Evolutionary conservation across 92 coral and sea anemone genomes (phyloP), one percentile per base, ranked within the genome.

Genomic region (Porites lobata): DNA sequence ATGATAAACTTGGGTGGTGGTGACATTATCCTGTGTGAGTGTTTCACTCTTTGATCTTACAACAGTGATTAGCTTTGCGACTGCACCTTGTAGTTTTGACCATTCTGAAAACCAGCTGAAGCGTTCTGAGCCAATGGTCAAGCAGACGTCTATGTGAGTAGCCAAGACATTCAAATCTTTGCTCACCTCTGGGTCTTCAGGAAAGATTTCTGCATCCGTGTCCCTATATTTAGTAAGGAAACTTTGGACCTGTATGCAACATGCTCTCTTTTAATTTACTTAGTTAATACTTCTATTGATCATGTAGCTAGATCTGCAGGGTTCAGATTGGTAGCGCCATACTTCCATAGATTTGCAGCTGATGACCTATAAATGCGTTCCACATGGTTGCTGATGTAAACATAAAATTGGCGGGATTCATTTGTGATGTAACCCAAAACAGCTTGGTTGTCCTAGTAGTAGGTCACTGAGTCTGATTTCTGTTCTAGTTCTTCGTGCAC

Each of bases 291-390:
- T n/a, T 70, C 84, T 7, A 90, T 70, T 6, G 93, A 90, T 62
- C 93, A 53, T 1, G 93, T 90, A 1, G 93, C 93, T 19, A 90
- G 58, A 67, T 85, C 93, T 5, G 93, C 93, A 14, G 93, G 93
- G 43, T 90, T 90, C 6, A 56, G 1, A 26, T 26, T 26, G 29
- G 29, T 26, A 26, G 29, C 29, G 2, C 29, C 2, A 1, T 26
- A 1, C 75, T 54, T 75, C 93, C 93, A 90, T 66, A 84, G 86
- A 8, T 78, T 52, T 17, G 93, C 90, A 17, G 78, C 52, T 4
- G 93, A 84, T 9, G 93, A 51, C 38, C 75, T 84, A 64, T 86
- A 67, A 17, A 90, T 85, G 26, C 82, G 86, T 53, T 84, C 89
- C 2, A 90, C 93, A 6, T 89, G 81, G 72, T 90, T 85, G 63